phyloP scores from a whole-genome alignment of 2,888 invertebrate species.

The Epicampocera succincta region DNA sequence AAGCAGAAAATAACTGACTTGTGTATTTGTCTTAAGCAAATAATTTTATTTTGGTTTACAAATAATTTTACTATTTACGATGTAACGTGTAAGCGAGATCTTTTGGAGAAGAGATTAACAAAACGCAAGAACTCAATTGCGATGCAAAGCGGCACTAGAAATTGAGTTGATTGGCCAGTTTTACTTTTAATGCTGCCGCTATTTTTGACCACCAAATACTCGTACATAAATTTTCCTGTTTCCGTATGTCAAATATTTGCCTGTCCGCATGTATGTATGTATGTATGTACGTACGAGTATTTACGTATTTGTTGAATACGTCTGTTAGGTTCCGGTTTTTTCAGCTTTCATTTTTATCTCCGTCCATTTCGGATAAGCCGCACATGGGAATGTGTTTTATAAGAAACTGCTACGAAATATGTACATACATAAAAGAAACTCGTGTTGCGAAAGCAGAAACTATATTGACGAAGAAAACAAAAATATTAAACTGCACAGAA shows the following conservation, averaged over 20 bases:
- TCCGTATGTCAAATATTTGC: conserved; percentile 42
- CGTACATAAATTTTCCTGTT: conserved; percentile 19
- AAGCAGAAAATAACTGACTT: conserved; percentile 6
- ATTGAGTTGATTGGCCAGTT: conserved; percentile 53
- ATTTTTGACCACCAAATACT: neutral
- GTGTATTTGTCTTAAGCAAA: conserved; percentile 26
- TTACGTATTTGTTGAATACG: neutral
- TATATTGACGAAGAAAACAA: too few species aligned
- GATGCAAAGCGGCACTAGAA: conserved; percentile 44
- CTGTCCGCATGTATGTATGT: too few species aligned
- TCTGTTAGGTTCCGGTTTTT: conserved; percentile 8
- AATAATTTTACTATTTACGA: neutral
- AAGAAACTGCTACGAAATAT: conserved; percentile 2
- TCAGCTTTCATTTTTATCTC: conserved; percentile 37
- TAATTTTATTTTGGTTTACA: neutral
- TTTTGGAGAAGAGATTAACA: neutral
- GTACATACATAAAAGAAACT: too few species aligned
- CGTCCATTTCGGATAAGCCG: neutral
- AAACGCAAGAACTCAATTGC: conserved; percentile 27
- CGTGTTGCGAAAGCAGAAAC: neutral
- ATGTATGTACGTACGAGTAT: neutral
- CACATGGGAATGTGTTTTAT: conserved; percentile 42
- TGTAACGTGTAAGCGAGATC: neutral
- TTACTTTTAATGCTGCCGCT: conserved; percentile 12
- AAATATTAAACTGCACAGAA: too few species aligned